Evolutionary conservation across 2,113 vertebrate species (phyloP), one percentile per base, ranked within the genome.

Genomic region (Anguilla japonica): DNA sequence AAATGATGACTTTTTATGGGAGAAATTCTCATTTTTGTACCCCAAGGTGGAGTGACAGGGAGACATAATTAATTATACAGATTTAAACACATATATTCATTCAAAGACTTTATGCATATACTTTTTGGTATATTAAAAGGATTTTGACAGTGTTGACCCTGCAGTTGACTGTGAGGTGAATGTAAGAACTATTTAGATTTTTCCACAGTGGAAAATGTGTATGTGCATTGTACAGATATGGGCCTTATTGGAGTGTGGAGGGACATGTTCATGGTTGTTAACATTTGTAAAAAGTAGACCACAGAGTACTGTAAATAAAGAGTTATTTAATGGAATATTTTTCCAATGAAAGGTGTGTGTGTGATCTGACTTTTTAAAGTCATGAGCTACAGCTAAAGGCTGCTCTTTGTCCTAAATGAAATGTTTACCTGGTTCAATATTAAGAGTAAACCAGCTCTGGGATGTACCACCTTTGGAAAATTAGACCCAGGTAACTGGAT

Each of bases 151-250:
- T 67, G 20, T 67, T 67, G 22, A 67, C 60, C 26, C 1, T 67
- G 60, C 0, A 11, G 22, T 67, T 67, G 22, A 67, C 60, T 67
- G 60, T 67, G 60, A 67, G 60, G 22, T 67, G 22, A 67, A 67
- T 82, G 39, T 2, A 20, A 82, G 18, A 29, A 50, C 81, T 53
- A 67, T 22, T 20, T 41, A 14, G 39, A 41, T 50, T 82, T 46
- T 82, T 82, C 81, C 81, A 82, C 26, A 82, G 18, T 82, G 81
- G 81, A 82, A 82, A 81, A 67, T 20, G n/a, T 16, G 26, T 29
- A 26, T 14, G 40, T 82, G 81, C 81, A 1, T 82, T 53, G 11
- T 81, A 81, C 41, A 40, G 14, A 43, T 81, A 41, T 41, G 40
- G 40, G 20, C 20, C 46, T 8, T 29, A 40, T 5, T 41, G 26